Evolutionary conservation across 2,888 invertebrate species (phyloP).

Genomic region (Eilema depressum): DNA sequence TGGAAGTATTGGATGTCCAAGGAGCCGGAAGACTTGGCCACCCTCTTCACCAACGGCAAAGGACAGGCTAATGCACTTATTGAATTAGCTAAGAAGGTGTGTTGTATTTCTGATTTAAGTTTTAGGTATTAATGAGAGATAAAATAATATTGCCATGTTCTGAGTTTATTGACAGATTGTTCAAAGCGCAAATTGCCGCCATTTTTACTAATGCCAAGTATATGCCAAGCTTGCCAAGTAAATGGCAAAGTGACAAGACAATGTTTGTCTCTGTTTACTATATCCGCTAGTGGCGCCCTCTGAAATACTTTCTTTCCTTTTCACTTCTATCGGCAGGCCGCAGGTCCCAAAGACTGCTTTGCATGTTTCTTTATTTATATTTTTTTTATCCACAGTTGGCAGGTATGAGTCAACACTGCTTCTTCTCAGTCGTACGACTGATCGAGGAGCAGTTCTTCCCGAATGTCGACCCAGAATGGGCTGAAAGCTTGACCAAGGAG

Average conservation of each 20-base stretch:
- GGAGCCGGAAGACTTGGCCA: conserved; percentile 89
- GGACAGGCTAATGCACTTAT: conserved; percentile 80
- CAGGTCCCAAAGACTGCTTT: too few relatives aligned
- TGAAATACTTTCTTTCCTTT: too few relatives aligned
- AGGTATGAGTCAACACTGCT: conserved; percentile 75
- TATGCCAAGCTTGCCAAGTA: too few relatives aligned
- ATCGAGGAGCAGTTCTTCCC: conserved; percentile 89
- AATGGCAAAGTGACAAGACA: too few relatives aligned
- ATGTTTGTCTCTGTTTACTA: too few relatives aligned
- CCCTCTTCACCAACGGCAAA: conserved; percentile 88
- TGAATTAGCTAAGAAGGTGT: conserved; percentile 85
- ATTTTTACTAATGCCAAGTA: too few relatives aligned
- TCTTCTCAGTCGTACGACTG: conserved; percentile 89
- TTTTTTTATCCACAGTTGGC: conserved; percentile 83
- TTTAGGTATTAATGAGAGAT: too few relatives aligned
- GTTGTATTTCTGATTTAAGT: not conserved
- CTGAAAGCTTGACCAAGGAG: conserved; percentile 86
- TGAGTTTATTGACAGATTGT: too few relatives aligned
- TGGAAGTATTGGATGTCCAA: conserved; percentile 93
- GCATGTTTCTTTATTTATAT: not conserved
- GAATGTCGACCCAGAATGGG: conserved; percentile 88
- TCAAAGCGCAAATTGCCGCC: too few relatives aligned
- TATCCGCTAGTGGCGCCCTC: too few relatives aligned
- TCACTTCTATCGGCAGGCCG: too few relatives aligned
- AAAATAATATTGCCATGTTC: too few relatives aligned